phyloP scores from a whole-genome alignment of 2,888 invertebrate genomes.

The Philereme transversata region DNA sequence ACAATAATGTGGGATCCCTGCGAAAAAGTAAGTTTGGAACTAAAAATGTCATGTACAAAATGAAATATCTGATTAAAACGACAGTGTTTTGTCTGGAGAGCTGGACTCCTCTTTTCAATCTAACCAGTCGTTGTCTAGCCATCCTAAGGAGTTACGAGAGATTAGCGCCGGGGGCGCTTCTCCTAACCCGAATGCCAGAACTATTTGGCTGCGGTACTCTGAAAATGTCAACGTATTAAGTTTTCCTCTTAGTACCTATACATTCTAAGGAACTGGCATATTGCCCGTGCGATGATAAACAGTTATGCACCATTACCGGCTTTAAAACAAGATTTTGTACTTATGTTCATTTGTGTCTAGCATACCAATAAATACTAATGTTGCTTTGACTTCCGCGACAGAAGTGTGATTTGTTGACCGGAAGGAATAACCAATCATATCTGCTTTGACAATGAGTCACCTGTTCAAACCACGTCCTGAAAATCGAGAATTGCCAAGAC shows the following conservation, averaged over 20 bases:
- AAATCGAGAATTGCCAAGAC: constrained; percentile 2
- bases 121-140: too few species aligned
- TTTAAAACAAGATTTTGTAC: constrained; percentile 15
- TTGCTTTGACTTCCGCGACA: constrained; percentile 22
- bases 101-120: too few species aligned
- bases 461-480: constrained; percentile 12
- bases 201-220: constrained; percentile 25
- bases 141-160: not conserved
- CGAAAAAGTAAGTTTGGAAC: too few species aligned
- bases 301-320: constrained; percentile 12
- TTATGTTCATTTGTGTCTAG: not conserved
- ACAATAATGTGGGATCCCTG: too few species aligned
- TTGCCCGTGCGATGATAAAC: constrained; percentile 19
- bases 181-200: constrained; percentile 17
- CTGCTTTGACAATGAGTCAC: constrained; percentile 4
- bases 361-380: constrained; percentile 16
- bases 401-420: constrained; percentile 20
- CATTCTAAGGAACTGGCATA: constrained; percentile 21
- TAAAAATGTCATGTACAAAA: too few species aligned
- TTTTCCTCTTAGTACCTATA: constrained; percentile 7
- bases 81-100: too few species aligned
- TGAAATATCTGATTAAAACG: too few species aligned
- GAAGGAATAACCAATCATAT: constrained; percentile 10
- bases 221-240: constrained; percentile 6
- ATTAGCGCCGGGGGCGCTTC: constrained; percentile 20